Evolutionary conservation across 2,113 vertebrate genomes (phyloP).

Genomic region (Ceratotherium simum): DNA sequence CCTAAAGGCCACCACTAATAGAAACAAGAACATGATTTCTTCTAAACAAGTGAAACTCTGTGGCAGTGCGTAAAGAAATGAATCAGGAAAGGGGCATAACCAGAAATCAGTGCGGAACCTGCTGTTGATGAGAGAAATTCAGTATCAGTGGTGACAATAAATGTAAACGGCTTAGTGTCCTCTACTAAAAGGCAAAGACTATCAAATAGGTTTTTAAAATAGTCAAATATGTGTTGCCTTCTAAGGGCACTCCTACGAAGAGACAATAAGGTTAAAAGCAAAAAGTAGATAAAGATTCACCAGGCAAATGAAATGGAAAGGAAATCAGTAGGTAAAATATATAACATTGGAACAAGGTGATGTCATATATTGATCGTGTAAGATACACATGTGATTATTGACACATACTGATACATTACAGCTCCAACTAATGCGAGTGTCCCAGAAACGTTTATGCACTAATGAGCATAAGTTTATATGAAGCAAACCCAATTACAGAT

Average conservation of each 20-base stretch:
- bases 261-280: background rate
- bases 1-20: no score
- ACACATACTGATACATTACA: accelerated
- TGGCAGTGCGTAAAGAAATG: background rate
- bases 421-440: background rate
- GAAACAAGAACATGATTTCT: background rate
- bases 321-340: background rate
- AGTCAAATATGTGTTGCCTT: background rate
- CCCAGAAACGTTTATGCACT: background rate
- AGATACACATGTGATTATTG: accelerated
- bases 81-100: accelerated
- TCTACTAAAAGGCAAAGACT: background rate
- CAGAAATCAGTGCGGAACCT: accelerated
- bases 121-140: accelerated
- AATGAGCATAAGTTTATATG: background rate
- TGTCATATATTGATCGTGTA: accelerated
- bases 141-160: accelerated
- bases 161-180: background rate
- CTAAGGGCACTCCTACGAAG: background rate
- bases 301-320: background rate
- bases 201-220: no score
- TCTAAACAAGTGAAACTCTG: background rate
- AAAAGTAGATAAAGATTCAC: background rate
- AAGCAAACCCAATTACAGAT: background rate
- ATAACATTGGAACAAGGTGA: background rate